Conservation (phyloP, 2,797 vertebrate genomes). For the Pyrocephalus nanus region DNA sequence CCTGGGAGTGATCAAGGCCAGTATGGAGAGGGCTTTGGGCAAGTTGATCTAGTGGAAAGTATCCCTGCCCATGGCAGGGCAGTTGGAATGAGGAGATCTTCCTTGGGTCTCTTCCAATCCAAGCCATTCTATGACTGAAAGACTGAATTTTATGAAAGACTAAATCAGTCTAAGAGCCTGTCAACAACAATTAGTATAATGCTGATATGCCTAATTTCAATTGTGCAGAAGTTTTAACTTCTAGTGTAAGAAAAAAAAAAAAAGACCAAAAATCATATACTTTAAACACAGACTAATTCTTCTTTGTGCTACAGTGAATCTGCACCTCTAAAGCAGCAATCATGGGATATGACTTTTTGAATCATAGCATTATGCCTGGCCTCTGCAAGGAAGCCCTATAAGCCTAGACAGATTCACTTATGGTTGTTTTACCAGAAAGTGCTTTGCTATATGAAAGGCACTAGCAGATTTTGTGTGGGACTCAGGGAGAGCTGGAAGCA, state of each 20-base stretch:
- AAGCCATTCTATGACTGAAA: background rate
- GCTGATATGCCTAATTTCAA: background rate
- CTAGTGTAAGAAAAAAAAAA: background rate
- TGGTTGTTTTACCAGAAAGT: background rate
- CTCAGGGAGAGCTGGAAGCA: background rate
- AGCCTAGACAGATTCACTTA: background rate
- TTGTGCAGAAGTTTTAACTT: background rate
- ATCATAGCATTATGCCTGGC: fast-evolving
- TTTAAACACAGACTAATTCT: background rate
- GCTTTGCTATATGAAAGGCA: background rate
- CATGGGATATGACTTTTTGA: background rate
- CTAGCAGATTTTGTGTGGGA: background rate
- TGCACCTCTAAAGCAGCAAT: background rate
- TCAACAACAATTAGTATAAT: background rate
- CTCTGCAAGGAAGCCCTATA: background rate
- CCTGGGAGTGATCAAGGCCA: background rate
- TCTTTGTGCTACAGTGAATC: background rate
- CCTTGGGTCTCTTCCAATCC: background rate
- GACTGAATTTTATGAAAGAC: background rate
- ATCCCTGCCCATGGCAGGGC: background rate
- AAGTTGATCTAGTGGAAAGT: background rate
- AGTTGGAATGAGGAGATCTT: background rate
- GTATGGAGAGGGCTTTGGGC: background rate
- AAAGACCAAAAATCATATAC: background rate
- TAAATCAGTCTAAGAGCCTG: background rate